Evolutionary conservation across 2,113 vertebrate species (phyloP).

Genomic region (Oxyura jamaicensis): DNA sequence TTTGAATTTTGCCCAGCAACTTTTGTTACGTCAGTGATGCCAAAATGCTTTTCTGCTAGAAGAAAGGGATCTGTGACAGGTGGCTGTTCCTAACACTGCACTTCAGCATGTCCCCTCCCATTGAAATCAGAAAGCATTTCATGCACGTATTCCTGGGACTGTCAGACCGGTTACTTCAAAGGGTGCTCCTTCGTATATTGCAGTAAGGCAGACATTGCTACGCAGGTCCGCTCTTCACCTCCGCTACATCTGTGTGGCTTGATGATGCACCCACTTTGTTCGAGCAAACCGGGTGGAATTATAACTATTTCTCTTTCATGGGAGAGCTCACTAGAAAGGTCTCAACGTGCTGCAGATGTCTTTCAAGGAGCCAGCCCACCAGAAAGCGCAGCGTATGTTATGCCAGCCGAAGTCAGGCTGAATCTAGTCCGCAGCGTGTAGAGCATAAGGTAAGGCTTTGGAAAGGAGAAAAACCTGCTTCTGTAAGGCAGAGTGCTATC

Average conservation of each 20-base stretch:
- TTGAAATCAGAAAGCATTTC: neutral
- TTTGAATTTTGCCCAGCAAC: neutral
- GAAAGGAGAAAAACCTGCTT: conserved; percentile 53
- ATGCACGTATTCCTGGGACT: neutral
- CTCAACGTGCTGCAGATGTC: neutral
- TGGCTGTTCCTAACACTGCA: neutral
- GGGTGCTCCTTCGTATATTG: neutral
- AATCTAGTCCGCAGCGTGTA: neutral
- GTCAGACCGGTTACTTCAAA: neutral
- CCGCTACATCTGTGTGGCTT: neutral
- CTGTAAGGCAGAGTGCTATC: conserved; percentile 33
- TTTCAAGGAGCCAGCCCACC: neutral
- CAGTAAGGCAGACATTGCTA: neutral
- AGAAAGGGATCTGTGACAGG: neutral
- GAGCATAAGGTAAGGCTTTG: neutral
- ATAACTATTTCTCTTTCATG: neutral
- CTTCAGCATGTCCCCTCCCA: neutral
- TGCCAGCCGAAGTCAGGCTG: conserved; percentile 1
- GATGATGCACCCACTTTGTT: too few species aligned
- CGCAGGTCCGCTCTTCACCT: neutral
- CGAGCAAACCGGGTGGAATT: neutral
- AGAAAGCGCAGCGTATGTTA: neutral
- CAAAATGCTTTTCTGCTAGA: neutral
- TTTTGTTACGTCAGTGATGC: neutral
- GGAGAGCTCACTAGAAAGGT: neutral